Base-by-base conservation (phyloP, 1,140 invertebrate genomes). In the Drepana arcuata region DNA sequence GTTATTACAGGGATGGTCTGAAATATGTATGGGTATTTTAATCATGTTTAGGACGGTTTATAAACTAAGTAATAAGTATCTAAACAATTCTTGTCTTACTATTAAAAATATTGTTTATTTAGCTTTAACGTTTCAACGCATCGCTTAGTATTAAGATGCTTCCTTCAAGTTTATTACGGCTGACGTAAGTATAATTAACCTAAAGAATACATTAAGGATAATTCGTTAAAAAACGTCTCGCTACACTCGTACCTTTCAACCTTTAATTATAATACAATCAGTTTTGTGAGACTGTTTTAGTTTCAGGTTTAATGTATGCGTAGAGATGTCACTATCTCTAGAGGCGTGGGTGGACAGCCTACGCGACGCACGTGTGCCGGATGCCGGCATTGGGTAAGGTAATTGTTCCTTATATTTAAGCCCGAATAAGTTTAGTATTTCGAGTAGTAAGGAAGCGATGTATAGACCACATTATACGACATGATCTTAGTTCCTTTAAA, bases 211-310 rank as follows among this genome's bases (percentile, higher is more conserved):
- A 21, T 21, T 21, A 21, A 5, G 4, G 4, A 21, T 21, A 21
- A 21, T 5, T 4, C 9, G 18, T 21, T 9, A 5, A 5, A 5
- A 21, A 21, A 21, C n/a, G n/a, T n/a, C n/a, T n/a, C n/a, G n/a
- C n/a, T n/a, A n/a, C n/a, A n/a, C n/a, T n/a, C n/a, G 10, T 21
- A 18, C 13, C 30, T 18, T 12, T 32, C 5, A 31, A 36, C 23
- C 41, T 21, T 29, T 54, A 51, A 59, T 59, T 59, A 59, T 51
- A 59, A 59, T 59, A 55, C 56, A 59, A 59, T 59, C 41, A 21
- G 30, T 27, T 42, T 16, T 18, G 30, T 37, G 9, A 21, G 9
- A 21, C 18, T 21, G 9, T 9, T 5, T 21, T 21, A 9, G 4
- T 21, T 9, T 21, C 18, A 5, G 4, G 9, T 21, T 21, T 5